These are phyloP conservation scores for Apamea anceps DNA, from an alignment of 2,888 invertebrate species.

Conservation along the genomic window DNA sequence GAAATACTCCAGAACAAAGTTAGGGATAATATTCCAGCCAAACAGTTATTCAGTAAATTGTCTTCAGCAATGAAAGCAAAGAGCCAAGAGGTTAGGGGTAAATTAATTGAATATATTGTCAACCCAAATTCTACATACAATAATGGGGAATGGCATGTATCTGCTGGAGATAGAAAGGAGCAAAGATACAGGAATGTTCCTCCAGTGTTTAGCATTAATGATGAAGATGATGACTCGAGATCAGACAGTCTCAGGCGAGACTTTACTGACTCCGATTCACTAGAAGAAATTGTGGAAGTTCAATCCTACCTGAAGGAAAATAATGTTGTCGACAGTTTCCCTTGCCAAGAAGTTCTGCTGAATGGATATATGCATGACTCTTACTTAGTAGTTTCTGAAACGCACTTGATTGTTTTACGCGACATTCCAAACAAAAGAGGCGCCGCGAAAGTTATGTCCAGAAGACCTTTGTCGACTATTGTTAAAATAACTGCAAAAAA, in stretches of 20 bases:
- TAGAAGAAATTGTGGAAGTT: slow-evolving; percentile 94
- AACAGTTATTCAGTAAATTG: slow-evolving; percentile 95
- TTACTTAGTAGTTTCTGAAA: slow-evolving; percentile 95
- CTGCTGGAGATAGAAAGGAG: slow-evolving; percentile 95
- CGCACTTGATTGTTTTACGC: slow-evolving; percentile 96
- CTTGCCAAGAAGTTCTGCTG: slow-evolving; percentile 97
- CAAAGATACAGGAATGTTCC: slow-evolving; percentile 97
- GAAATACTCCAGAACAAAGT: slow-evolving; percentile 72
- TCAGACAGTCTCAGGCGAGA: slow-evolving; percentile 78
- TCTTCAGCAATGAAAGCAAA: slow-evolving; percentile 97
- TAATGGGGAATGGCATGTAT: slow-evolving; percentile 94
- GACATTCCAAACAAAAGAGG: slow-evolving; percentile 94
- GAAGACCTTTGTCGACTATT: slow-evolving; percentile 96
- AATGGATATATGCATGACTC: slow-evolving; percentile 97
- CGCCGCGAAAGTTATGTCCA: slow-evolving; percentile 95
- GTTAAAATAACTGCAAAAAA: slow-evolving; percentile 99
- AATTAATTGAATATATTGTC: slow-evolving; percentile 97
- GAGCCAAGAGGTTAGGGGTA: slow-evolving; percentile 97
- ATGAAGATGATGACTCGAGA: slow-evolving; percentile 91
- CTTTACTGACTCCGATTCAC: slow-evolving; percentile 90
- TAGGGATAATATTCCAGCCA: slow-evolving; percentile 86
- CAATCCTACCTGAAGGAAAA: slow-evolving; percentile 95
- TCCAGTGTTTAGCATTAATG: slow-evolving; percentile 98
- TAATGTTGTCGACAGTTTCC: slow-evolving; percentile 96
- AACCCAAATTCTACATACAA: slow-evolving; percentile 93